A percentile compares a stretch with the other conserved stretches of the same genome.
These are phyloP conservation scores for Sesia apiformis DNA, from an alignment of 2,888 invertebrate species.

Conservation along the genomic window DNA sequence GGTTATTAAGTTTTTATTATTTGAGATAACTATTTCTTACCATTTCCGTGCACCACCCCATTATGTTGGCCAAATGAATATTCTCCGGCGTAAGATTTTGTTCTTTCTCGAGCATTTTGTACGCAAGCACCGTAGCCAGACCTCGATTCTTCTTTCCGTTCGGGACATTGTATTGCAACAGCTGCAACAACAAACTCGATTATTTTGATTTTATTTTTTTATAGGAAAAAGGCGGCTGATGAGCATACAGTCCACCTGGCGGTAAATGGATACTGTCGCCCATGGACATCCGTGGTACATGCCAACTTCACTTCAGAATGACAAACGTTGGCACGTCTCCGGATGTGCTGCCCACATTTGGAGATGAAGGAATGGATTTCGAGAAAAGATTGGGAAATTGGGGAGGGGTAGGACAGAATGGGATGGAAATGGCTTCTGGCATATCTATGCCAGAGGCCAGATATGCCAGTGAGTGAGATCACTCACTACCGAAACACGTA, in stretches of 20 bases:
- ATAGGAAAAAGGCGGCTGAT: neutral
- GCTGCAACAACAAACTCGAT: conserved; percentile 65
- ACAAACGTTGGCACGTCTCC: too few species aligned
- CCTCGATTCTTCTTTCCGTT: conserved; percentile 91
- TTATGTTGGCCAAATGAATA: conserved; percentile 83
- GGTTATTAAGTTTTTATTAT: neutral
- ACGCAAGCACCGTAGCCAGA: conserved; percentile 82
- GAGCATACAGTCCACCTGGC: too few species aligned
- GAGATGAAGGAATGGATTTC: too few species aligned
- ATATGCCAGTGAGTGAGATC: too few species aligned
- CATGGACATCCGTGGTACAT: too few species aligned
- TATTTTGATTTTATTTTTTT: neutral
- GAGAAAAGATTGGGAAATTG: too few species aligned
- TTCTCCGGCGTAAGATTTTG: conserved; percentile 84
- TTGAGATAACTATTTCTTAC: conserved; percentile 66
- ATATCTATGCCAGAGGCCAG: too few species aligned
- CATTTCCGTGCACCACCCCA: conserved; percentile 97
- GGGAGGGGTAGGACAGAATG: too few species aligned
- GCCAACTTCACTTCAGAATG: too few species aligned
- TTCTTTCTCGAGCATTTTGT: conserved; percentile 80
- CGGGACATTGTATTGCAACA: conserved; percentile 93
- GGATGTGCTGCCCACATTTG: too few species aligned
- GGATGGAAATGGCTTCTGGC: neutral
- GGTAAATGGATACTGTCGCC: too few species aligned
- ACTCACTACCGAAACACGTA: too few species aligned